Evolutionary conservation across 2,113 vertebrate species (phyloP).

Genomic region (Pavo muticus): DNA sequence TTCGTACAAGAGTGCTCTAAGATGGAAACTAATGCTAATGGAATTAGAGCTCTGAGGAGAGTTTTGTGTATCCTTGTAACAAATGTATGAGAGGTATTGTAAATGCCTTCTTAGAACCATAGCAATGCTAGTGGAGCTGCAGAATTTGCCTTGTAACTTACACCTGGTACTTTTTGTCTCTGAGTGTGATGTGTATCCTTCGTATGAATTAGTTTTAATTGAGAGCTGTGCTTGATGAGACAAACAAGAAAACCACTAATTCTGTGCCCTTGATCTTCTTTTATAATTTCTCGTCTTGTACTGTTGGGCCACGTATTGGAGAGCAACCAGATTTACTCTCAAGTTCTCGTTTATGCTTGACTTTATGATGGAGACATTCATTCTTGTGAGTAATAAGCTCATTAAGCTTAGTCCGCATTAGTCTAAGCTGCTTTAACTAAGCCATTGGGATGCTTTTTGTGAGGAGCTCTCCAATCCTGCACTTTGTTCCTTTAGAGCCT

Average conservation of each 20-base stretch:
- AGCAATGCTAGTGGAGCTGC: neutral
- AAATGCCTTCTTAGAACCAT: neutral
- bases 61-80: neutral
- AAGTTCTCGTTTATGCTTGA: conserved; percentile 36
- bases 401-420: conserved; percentile 17
- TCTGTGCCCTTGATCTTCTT: neutral
- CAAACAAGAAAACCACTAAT: neutral
- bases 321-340: neutral
- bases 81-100: neutral
- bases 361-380: conserved; percentile 32
- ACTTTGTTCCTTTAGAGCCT: neutral
- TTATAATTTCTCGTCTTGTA: neutral
- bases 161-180: neutral
- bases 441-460: neutral
- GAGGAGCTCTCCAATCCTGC: neutral
- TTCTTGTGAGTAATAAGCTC: conserved; percentile 33
- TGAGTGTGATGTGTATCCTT: neutral
- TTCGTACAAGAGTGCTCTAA: neutral
- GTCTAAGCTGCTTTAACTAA: conserved; percentile 41
- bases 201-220: neutral
- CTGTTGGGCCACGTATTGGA: neutral
- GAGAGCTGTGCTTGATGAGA: neutral
- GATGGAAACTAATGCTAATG: neutral
- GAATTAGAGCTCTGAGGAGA: neutral
- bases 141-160: neutral